phyloP scores from a whole-genome alignment of 2,888 invertebrate species.

The Papilio gigon region DNA sequence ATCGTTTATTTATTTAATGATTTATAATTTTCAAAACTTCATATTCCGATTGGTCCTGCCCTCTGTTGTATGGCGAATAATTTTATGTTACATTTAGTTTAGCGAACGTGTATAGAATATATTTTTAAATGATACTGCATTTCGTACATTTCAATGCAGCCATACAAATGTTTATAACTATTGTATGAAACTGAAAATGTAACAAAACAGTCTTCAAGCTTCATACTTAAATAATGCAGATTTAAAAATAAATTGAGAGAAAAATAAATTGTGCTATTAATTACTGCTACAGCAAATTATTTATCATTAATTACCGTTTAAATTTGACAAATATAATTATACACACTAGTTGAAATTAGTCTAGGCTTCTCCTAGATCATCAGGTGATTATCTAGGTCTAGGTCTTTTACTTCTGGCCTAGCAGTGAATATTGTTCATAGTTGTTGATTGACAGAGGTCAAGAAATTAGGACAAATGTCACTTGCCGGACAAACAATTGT shows the following conservation, averaged over 20 bases:
- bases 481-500: background rate
- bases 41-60: background rate
- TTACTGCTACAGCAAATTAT: too few species aligned
- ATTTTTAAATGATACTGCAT: background rate
- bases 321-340: too few species aligned
- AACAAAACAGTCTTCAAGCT: too few species aligned
- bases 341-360: background rate
- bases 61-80: background rate
- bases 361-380: background rate
- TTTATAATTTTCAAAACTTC: background rate
- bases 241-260: too few species aligned
- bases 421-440: background rate
- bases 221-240: too few species aligned
- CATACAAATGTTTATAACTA: too few species aligned
- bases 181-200: too few species aligned
- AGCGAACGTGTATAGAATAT: slow-evolving; percentile 2
- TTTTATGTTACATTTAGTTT: background rate
- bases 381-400: slow-evolving; percentile 4
- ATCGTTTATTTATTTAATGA: background rate
- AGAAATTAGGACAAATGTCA: slow-evolving; percentile 19
- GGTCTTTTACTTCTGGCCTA: slow-evolving; percentile 18
- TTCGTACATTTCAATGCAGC: too few species aligned
- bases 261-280: too few species aligned
- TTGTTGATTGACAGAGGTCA: slow-evolving; percentile 28
- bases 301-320: too few species aligned